Base-by-base conservation (phyloP, 2,888 invertebrate species). In the Digitonthophagus gazella region DNA sequence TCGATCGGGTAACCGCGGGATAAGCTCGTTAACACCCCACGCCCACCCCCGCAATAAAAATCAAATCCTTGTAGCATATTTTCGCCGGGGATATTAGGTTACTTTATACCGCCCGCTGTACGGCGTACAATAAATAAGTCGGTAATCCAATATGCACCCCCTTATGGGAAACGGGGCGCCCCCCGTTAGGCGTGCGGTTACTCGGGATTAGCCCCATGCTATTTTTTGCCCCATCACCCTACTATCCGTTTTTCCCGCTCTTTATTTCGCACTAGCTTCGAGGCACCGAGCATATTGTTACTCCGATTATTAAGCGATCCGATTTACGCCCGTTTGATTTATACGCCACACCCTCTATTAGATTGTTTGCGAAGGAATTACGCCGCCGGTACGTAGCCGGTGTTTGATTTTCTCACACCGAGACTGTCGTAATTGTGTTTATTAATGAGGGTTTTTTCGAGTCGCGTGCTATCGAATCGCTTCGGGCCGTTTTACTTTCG, bases 61-160 rank as follows among this genome's bases (percentile, higher is more conserved):
- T 70, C 70, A 70, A 70, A 70, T 70, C 79, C 78, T 75, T 79
- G 79, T 79, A 78, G 78, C 78, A 77, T 77, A 78, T 77, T 79
- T 75, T 77, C 76, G 75, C 75, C 75, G 77, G 28, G 28, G 79
- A 79, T 80, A 80, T 81, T 79, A 78, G 75, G 78, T 81, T 80
- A 80, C 80, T 79, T 18, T 19, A 18, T 20, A 61, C 61, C 61
- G 61, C 61, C 61, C 61, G 79, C 75, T 73, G 28, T 71, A 69
- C 73, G 78, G 71, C 78, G 80, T 79, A 78, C 77, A 78, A 79
- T 80, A 80, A 81, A 81, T 81, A 80, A 80, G 80, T 81, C 76
- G 77, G 80, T 79, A 80, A 81, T 81, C 78, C 79, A 79, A 80
- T 81, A 82, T 81, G 81, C 82, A 81, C 82, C 82, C 81, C 76